Conservation (phyloP, 2,888 invertebrate species). For the Dicyrtomina minuta region DNA sequence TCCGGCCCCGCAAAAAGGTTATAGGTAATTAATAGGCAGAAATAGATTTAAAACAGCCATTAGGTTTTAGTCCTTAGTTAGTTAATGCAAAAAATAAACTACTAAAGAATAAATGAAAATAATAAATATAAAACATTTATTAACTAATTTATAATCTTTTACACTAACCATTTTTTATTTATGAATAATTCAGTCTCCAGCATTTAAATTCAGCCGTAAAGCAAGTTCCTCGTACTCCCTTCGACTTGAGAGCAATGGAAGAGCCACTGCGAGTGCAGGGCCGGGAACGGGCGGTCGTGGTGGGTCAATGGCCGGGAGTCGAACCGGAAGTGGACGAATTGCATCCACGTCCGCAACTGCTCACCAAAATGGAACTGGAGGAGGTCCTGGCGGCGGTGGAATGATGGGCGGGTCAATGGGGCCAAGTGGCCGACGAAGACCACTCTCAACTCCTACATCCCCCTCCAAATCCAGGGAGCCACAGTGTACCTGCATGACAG, state of each 20-base stretch:
- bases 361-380: too few relatives aligned
- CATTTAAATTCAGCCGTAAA: slow-evolving; percentile 90
- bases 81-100: background rate
- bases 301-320: slow-evolving; percentile 55
- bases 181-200: slow-evolving; percentile 84
- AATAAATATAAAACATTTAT: too few relatives aligned
- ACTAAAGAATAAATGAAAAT: too few relatives aligned
- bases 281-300: slow-evolving; percentile 36
- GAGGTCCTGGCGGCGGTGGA: slow-evolving; percentile 54
- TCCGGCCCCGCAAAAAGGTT: too few relatives aligned
- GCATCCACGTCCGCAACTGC: slow-evolving; percentile 66
- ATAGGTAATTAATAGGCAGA: too few relatives aligned
- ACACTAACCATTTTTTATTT: too few relatives aligned
- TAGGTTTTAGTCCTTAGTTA: too few relatives aligned
- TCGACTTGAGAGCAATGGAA: slow-evolving; percentile 71
- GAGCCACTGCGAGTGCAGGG: slow-evolving; percentile 54
- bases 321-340: slow-evolving; percentile 51
- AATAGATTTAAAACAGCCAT: too few relatives aligned
- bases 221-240: slow-evolving; percentile 95
- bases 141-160: too few relatives aligned
- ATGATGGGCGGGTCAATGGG: slow-evolving; percentile 60
- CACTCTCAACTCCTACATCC: slow-evolving; percentile 88
- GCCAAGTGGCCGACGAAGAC: slow-evolving; percentile 68
- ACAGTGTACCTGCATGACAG: slow-evolving; percentile 83
- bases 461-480: slow-evolving; percentile 81